Conservation (phyloP, 1,140 invertebrate species). For the Anastatus disparis region DNA sequence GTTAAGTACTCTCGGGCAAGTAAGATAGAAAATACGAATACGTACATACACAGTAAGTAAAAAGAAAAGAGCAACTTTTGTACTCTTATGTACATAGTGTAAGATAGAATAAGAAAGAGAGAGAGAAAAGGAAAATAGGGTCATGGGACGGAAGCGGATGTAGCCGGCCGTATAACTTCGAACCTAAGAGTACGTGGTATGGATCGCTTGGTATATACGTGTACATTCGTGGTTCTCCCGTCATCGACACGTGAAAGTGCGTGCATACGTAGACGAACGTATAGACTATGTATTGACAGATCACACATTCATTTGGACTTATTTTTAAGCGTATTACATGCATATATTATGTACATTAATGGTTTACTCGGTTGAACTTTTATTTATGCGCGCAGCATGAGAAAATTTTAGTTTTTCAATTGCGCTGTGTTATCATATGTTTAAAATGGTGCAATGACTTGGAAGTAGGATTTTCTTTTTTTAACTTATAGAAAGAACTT, state of each 20-base stretch:
- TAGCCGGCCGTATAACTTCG: constrained; percentile 56
- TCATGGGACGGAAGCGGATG: constrained; percentile 62
- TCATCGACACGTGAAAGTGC: too few species aligned
- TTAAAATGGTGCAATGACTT: too few species aligned
- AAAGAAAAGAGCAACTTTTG: constrained; percentile 12
- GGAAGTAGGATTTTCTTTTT: too few species aligned
- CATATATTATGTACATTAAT: not conserved
- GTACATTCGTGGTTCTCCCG: not conserved
- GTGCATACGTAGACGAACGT: too few species aligned
- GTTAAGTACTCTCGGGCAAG: constrained; percentile 12
- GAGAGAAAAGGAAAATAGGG: constrained; percentile 42
- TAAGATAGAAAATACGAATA: too few species aligned
- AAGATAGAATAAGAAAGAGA: not conserved
- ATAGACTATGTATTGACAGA: too few species aligned
- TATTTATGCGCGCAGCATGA: too few species aligned
- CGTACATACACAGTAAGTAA: not conserved
- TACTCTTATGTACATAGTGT: constrained; percentile 20
- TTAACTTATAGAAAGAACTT: too few species aligned
- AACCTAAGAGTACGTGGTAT: not conserved
- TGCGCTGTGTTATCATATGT: too few species aligned
- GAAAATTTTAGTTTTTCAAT: too few species aligned
- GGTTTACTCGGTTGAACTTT: too few species aligned
- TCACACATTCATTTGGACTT: not conserved
- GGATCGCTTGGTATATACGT: not conserved
- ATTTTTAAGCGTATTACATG: not conserved